Conservation (phyloP, 2,797 vertebrate species). For the Pipistrellus nathusii region DNA sequence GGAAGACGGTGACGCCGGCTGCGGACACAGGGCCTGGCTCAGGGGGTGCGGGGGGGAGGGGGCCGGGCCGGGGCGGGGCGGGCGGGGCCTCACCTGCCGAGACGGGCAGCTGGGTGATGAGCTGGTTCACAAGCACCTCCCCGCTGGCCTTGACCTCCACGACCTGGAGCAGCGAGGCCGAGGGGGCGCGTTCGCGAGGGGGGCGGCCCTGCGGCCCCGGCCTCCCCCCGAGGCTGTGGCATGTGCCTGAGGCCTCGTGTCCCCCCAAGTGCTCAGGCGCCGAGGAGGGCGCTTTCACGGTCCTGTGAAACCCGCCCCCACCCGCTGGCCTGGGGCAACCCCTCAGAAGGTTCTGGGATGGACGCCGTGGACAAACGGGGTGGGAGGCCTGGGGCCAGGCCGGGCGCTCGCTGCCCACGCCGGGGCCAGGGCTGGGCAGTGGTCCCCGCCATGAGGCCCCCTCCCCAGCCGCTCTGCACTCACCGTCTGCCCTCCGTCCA, state of each 20-base stretch:
- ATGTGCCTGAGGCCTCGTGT: accelerated
- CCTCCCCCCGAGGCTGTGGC: not conserved
- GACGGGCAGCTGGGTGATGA: conserved; percentile 91
- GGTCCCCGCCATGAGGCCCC: too few species aligned
- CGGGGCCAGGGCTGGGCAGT: accelerated
- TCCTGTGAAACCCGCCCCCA: not conserved
- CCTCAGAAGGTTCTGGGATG: not conserved
- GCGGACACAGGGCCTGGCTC: not conserved
- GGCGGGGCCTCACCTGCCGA: conserved; percentile 88
- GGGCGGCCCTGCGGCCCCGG: not conserved
- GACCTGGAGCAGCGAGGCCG: conserved; percentile 83
- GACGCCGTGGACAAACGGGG: accelerated
- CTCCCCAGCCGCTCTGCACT: conserved; percentile 24
- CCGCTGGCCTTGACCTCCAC: conserved; percentile 90
- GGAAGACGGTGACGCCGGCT: conserved; percentile 89
- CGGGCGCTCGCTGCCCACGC: not conserved
- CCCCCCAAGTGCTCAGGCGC: not conserved
- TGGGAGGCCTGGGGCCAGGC: too few species aligned
- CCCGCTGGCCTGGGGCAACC: accelerated
- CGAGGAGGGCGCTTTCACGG: not conserved
- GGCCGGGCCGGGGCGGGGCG: accelerated
- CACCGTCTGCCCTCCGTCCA: conserved; percentile 85
- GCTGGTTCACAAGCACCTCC: conserved; percentile 91
- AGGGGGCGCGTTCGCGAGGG: too few species aligned
- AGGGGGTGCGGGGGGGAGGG: too few species aligned